Base-by-base conservation (phyloP, 2,113 vertebrate species). In the Desmodus rotundus region DNA sequence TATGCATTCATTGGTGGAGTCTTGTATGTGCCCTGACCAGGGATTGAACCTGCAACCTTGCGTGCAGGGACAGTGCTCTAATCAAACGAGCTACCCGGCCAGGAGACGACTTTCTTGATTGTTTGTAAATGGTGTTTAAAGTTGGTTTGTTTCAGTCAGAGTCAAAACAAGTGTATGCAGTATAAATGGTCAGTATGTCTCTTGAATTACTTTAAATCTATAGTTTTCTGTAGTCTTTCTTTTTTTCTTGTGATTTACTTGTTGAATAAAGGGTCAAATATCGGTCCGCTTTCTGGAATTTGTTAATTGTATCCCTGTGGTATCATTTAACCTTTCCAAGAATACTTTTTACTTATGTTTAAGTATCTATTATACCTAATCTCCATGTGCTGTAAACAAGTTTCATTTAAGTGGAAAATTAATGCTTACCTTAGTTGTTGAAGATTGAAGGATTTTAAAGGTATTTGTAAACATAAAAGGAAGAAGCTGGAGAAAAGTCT, bases 261-360 rank as follows among this genome's bases (percentile, higher is more conserved):
- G 24, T 63, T 86, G 47, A 76, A 47, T 43, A 87, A 89, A 93
- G 22, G 47, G 7, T 76, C 26, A 50, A 31, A 63, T 63, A 61
- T 72, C 85, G 96, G 50, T 58, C 38, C 1, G 63, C 54, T 86
- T 96, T 76, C 6, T 81, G n/a, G 17, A 72, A 96, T 94, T 96
- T 96, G 43, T 5, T 80, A 14, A 65, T 70, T 84, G 2, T 76
- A 65, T 90, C 7, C 5, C 1, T 87, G 2, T 65, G 50, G 16
- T 87, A 41, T 68, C 28, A 80, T 84, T 72, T 95, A 85, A 65
- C 15, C 16, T 94, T 74, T 83, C 36, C 12, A 89, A 91, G n/a
- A 86, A 20, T 87, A 68, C 58, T 89, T 84, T 80, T 68, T 67
- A n/a, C 28, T 89, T 88, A 26, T 83, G 12, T 78, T 80, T 82